phyloP scores from a whole-genome alignment of 2,888 invertebrate genomes.

The Crepidodera aurea region DNA sequence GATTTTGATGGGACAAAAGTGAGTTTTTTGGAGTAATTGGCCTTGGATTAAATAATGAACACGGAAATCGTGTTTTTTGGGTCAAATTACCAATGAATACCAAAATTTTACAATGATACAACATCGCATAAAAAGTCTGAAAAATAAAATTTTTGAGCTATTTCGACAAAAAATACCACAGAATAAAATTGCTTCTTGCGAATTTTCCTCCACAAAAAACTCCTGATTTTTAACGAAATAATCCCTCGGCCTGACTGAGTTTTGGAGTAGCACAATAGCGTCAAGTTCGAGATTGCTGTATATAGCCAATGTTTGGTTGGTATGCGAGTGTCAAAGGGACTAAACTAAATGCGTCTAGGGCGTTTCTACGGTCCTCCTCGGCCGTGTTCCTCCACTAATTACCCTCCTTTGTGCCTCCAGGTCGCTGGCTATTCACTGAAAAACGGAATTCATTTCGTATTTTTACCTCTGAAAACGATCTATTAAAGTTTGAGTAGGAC shows the following conservation, averaged over 20 bases:
- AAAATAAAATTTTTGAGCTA: not conserved
- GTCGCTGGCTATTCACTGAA: constrained; percentile 34
- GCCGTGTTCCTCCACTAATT: constrained; percentile 38
- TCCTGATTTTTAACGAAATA: not conserved
- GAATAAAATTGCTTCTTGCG: not conserved
- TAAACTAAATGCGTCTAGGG: constrained; percentile 17
- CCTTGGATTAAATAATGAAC: too few species aligned
- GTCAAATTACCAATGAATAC: too few species aligned
- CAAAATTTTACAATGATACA: too few species aligned
- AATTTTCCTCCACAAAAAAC: not conserved
- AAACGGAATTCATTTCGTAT: constrained; percentile 43
- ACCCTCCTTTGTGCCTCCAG: constrained; percentile 38
- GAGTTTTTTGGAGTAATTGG: too few species aligned
- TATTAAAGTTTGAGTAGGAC: constrained; percentile 46
- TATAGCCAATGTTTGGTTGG: constrained; percentile 13
- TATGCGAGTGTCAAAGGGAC: constrained; percentile 12
- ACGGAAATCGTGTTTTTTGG: too few species aligned
- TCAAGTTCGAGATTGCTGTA: not conserved
- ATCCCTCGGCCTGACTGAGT: not conserved
- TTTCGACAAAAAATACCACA: not conserved
- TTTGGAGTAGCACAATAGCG: constrained; percentile 1
- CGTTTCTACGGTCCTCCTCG: constrained; percentile 29
- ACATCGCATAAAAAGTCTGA: too few species aligned
- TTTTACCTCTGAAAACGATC: constrained; percentile 43
- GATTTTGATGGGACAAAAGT: too few species aligned